These are phyloP conservation scores for Diplodus puntazzo DNA, from an alignment of 2,797 vertebrate species.

Conservation along the genomic window DNA sequence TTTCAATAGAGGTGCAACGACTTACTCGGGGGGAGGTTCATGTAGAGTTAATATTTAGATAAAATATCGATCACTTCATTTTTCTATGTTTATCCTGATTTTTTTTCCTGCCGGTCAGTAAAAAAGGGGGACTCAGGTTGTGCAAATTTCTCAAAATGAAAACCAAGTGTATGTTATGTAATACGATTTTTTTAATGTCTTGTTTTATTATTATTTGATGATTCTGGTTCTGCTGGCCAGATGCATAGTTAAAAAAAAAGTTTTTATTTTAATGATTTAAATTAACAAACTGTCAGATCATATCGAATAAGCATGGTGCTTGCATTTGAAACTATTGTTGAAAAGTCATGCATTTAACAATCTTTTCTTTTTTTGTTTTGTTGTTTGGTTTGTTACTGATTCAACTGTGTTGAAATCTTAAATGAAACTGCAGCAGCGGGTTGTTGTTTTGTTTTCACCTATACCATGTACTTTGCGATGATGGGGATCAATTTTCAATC, in stretches of 20 bases:
- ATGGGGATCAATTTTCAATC: constrained; percentile 98
- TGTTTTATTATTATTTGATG: constrained; percentile 89
- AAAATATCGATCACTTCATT: constrained; percentile 74
- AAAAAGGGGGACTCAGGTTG: constrained; percentile 95
- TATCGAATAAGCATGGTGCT: constrained; percentile 99
- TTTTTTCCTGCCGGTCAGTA: constrained; percentile 97
- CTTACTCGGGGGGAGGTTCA: constrained; percentile 68
- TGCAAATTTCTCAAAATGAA: constrained; percentile 98
- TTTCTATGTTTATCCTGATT: constrained; percentile 86
- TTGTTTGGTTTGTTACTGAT: constrained; percentile 93
- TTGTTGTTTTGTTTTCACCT: constrained; percentile 92
- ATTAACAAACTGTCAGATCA: constrained; percentile 99
- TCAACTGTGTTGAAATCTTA: constrained; percentile 99
- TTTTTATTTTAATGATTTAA: constrained; percentile 97
- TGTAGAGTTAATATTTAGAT: constrained; percentile 76
- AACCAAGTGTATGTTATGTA: constrained; percentile 87
- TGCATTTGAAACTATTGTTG: constrained; percentile 98
- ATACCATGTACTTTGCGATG: constrained; percentile 95
- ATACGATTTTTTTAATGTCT: constrained; percentile 81
- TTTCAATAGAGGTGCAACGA: constrained; percentile 41
- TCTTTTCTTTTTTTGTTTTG: constrained; percentile 68
- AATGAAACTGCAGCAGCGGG: constrained; percentile 94
- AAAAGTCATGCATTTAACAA: constrained; percentile 96
- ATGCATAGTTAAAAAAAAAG: constrained; percentile 92
- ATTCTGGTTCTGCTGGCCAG: constrained; percentile 99